phyloP scores from a whole-genome alignment of 2,888 invertebrate genomes.

The Congeria kusceri region DNA sequence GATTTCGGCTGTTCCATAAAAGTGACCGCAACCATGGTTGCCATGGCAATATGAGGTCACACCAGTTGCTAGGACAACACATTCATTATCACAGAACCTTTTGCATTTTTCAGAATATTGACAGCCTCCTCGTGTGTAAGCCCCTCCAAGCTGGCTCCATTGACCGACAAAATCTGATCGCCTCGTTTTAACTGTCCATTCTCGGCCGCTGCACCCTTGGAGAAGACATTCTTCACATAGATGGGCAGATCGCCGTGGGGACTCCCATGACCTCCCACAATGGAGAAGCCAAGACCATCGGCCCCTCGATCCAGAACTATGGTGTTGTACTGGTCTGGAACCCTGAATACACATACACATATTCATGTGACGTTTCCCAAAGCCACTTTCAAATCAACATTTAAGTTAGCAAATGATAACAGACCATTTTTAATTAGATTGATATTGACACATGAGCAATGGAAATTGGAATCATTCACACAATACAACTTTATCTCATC shows the following conservation, averaged over 20 bases:
- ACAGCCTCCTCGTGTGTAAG: slow-evolving; percentile 92
- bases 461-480: too few species aligned
- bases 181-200: slow-evolving; percentile 96
- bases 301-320: slow-evolving; percentile 86
- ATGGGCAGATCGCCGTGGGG: slow-evolving; percentile 87
- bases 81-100: slow-evolving; percentile 87
- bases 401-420: too few species aligned
- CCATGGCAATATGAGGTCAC: too few species aligned
- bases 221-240: slow-evolving; percentile 86
- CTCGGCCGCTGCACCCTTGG: slow-evolving; percentile 92
- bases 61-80: slow-evolving; percentile 78
- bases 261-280: slow-evolving; percentile 87
- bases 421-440: too few species aligned
- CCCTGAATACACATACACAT: slow-evolving; percentile 60
- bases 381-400: too few species aligned
- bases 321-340: slow-evolving; percentile 79
- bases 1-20: too few species aligned
- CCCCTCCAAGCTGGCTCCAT: slow-evolving; percentile 90
- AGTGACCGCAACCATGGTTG: too few species aligned
- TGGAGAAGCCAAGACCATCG: slow-evolving; percentile 88
- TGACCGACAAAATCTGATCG: slow-evolving; percentile 95
- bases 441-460: too few species aligned
- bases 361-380: too few species aligned
- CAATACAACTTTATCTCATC: too few species aligned
- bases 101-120: slow-evolving; percentile 91